phyloP scores from a whole-genome alignment of 1,140 invertebrate genomes.

The Lasioglossum baleicum region DNA sequence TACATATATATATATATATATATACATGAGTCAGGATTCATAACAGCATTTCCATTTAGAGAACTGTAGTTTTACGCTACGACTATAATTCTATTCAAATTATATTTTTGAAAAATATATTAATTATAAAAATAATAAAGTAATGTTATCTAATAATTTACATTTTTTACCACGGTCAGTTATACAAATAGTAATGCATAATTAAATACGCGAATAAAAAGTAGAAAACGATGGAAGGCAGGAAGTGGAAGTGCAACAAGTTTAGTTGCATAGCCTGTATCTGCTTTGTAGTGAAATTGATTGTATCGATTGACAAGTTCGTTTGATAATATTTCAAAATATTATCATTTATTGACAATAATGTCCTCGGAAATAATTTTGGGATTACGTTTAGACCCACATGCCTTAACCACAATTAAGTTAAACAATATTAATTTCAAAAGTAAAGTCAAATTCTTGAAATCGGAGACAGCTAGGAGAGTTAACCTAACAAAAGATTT shows the following conservation, averaged over 20 bases:
- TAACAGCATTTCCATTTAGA: no score
- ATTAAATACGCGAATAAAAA: background rate
- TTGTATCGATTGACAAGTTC: background rate
- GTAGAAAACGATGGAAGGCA: background rate
- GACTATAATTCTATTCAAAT: no score
- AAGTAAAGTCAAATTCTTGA: slow-evolving; percentile 78
- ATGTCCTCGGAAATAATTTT: slow-evolving; percentile 71
- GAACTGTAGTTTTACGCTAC: no score
- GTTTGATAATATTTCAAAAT: slow-evolving; percentile 3
- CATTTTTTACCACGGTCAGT: background rate
- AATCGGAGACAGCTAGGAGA: slow-evolving; percentile 74
- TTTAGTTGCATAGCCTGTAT: background rate
- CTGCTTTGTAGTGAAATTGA: no score
- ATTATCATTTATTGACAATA: slow-evolving; percentile 40
- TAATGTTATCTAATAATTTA: background rate
- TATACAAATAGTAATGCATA: background rate
- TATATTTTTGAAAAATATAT: background rate
- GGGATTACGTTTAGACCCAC: slow-evolving; percentile 68
- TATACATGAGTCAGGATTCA: no score
- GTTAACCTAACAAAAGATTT: slow-evolving; percentile 76
- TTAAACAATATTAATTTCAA: slow-evolving; percentile 80
- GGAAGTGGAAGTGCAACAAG: background rate
- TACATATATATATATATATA: no score
- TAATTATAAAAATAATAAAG: background rate
- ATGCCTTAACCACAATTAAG: slow-evolving; percentile 76